phyloP scores from a whole-genome alignment of 2,113 vertebrate species.

The Bos javanicus region DNA sequence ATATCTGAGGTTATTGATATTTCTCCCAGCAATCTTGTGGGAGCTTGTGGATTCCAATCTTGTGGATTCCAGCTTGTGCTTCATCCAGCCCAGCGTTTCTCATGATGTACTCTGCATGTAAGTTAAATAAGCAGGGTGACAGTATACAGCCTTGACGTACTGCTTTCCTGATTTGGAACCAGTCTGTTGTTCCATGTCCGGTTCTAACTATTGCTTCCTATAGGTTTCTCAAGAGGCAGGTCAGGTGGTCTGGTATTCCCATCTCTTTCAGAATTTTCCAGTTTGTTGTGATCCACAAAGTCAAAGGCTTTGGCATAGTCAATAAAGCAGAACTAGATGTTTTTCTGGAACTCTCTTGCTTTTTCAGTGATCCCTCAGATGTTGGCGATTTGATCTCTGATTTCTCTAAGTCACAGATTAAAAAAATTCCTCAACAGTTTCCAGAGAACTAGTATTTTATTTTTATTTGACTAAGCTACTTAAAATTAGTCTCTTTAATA shows the following conservation, averaged over 20 bases:
- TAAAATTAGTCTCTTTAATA: slow-evolving; percentile 19
- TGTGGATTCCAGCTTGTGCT: not conserved
- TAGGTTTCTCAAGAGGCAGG: not conserved
- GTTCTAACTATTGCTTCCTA: not conserved
- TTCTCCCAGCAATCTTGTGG: not conserved
- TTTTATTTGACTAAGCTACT: not conserved
- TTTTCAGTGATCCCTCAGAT: not conserved
- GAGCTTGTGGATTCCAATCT: too few relatives aligned
- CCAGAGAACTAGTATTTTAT: not conserved
- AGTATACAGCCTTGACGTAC: not conserved
- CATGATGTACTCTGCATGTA: not conserved
- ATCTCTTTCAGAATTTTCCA: not conserved
- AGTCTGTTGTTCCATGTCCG: not conserved
- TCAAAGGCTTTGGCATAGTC: not conserved
- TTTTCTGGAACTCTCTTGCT: not conserved
- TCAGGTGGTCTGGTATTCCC: not conserved
- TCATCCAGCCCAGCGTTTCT: not conserved
- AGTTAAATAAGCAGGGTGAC: not conserved
- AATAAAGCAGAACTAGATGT: not conserved
- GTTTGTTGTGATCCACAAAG: not conserved
- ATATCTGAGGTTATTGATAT: not conserved
- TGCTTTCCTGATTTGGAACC: not conserved
- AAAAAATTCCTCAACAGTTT: not conserved
- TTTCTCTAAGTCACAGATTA: not conserved
- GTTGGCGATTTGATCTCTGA: not conserved